phyloP scores from a whole-genome alignment of 2,888 invertebrate genomes.

The Ischnus inquisitorius region DNA sequence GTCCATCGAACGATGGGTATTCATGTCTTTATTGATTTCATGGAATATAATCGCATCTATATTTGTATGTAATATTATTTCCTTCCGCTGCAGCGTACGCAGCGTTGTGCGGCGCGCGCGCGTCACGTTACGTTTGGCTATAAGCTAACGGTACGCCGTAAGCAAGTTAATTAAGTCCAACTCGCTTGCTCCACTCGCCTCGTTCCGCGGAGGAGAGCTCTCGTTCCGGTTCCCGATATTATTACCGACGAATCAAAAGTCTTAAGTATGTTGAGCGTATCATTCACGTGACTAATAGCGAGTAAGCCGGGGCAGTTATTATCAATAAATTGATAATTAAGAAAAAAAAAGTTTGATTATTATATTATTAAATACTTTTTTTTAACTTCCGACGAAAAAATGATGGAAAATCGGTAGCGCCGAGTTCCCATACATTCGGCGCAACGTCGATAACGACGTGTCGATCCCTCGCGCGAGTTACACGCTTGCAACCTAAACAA shows the following conservation, averaged over 20 bases:
- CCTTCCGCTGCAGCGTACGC: background rate
- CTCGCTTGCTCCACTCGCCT: conserved; percentile 47
- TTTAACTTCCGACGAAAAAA: background rate
- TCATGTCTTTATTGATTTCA: background rate
- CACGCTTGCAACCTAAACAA: conserved; percentile 52
- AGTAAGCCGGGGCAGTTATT: background rate
- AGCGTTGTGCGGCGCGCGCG: background rate
- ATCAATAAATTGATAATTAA: conserved; percentile 32
- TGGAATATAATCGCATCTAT: background rate
- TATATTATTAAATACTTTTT: too few relatives aligned
- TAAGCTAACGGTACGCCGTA: conserved; percentile 22
- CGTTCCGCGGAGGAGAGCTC: background rate
- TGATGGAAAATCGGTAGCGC: background rate
- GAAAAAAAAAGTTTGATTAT: background rate
- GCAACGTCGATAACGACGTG: background rate
- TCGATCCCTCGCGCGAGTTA: conserved; percentile 17
- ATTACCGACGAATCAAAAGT: conserved; percentile 32
- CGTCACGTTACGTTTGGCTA: conserved; percentile 2
- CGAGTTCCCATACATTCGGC: background rate
- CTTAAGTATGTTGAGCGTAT: background rate
- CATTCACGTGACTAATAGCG: background rate
- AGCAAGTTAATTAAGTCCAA: conserved; percentile 41
- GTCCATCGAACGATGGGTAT: background rate
- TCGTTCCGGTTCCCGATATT: conserved; percentile 32
- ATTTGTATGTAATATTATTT: background rate